A percentile compares a stretch with the other conserved stretches of the same genome.
Evolutionary conservation across 2,113 vertebrate genomes (phyloP).

Genomic region (Origma solitaria): DNA sequence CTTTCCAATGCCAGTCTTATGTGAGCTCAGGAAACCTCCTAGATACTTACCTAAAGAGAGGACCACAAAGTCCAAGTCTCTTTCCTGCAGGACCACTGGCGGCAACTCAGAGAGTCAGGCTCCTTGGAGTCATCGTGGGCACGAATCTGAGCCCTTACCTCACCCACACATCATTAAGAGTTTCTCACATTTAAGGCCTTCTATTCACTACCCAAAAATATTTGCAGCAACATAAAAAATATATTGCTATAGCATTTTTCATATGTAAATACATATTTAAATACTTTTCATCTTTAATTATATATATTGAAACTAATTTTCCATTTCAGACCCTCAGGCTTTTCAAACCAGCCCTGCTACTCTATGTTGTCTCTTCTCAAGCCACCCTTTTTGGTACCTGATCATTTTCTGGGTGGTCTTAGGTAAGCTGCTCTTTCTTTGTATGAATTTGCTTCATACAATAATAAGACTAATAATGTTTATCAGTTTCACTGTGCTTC

Average conservation of each 20-base stretch:
- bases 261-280: neutral
- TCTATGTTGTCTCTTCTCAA: neutral
- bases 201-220: neutral
- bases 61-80: neutral
- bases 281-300: neutral
- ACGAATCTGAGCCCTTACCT: neutral
- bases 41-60: neutral
- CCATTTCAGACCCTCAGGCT: neutral
- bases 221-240: neutral
- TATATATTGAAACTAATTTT: neutral
- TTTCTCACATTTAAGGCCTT: neutral
- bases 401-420: neutral
- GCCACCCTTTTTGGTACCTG: neutral
- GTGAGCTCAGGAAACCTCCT: neutral
- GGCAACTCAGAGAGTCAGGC: neutral
- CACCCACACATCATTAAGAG: no score
- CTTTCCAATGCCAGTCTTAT: neutral
- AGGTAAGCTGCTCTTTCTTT: neutral
- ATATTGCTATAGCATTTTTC: neutral
- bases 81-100: neutral
- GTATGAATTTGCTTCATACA: neutral
- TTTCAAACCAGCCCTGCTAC: neutral
- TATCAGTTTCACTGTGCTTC: neutral
- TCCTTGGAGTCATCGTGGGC: neutral
- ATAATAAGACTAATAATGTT: neutral